phyloP scores from a whole-genome alignment of 92 coral and sea anemone species.

The Epizoanthus ramosus region DNA sequence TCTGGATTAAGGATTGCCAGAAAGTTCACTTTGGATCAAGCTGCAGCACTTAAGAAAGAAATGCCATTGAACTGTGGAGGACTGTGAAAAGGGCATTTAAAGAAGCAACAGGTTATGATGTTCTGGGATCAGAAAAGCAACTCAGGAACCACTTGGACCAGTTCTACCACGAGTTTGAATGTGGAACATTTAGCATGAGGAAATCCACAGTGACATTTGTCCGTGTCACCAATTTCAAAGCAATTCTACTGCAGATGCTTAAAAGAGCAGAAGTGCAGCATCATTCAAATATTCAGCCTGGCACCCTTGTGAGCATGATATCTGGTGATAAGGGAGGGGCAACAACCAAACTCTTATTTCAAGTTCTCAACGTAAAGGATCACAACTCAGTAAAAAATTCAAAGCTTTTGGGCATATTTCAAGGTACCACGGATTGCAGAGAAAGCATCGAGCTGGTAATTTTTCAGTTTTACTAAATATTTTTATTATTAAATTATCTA shows the following conservation, averaged over 20 bases:
- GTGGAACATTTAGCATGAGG: no score
- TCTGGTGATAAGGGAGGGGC: conserved; percentile 50
- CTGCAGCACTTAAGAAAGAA: not conserved
- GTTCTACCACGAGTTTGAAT: no score
- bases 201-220: no score
- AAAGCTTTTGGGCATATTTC: conserved; percentile 15
- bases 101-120: not conserved
- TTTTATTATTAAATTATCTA: no score
- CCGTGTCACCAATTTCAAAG: no score
- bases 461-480: no score
- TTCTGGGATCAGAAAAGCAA: not conserved
- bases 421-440: conserved; percentile 21
- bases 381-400: conserved; percentile 47
- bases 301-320: no score
- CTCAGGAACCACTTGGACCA: not conserved
- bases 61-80: conserved; percentile 1
- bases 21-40: not conserved
- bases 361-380: conserved; percentile 39
- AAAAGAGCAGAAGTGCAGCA: no score
- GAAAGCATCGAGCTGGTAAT: not conserved
- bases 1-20: no score
- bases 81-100: not conserved
- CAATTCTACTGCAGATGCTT: no score
- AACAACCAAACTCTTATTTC: conserved; percentile 49
- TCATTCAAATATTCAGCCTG: no score